A percentile compares a stretch with the other conserved stretches of the same genome.
These are phyloP conservation scores for Echinarachnius parma DNA, from an alignment of 53 echinoderm and acorn worm genomes.

Conservation along the genomic window DNA sequence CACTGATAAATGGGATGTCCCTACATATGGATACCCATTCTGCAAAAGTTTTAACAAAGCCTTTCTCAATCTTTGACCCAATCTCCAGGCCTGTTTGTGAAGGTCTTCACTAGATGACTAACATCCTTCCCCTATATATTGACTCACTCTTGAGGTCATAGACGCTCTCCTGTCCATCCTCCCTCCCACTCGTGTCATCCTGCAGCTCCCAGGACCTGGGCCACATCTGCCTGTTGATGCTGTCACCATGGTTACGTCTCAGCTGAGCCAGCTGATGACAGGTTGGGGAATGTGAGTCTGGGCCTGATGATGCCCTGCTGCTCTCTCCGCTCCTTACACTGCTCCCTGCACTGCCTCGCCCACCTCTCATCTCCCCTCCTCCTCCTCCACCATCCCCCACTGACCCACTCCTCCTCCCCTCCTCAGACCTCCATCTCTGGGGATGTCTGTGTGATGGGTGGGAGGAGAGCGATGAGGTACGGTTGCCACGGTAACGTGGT, in stretches of 20 bases:
- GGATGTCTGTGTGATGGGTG: neutral
- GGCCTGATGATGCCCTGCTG: conserved; percentile 23
- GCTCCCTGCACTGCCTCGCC: too few relatives aligned
- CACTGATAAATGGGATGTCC: too few relatives aligned
- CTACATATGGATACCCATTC: too few relatives aligned
- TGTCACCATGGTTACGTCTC: conserved; percentile 56
- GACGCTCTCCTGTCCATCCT: conserved; percentile 31
- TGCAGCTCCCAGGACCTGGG: conserved; percentile 69
- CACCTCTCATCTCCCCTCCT: too few relatives aligned
- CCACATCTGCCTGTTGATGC: conserved; percentile 54
- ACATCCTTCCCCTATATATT: too few relatives aligned
- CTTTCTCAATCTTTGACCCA: too few relatives aligned
- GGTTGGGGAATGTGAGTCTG: conserved; percentile 18
- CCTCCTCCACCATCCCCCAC: conserved; percentile 1
- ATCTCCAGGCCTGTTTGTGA: too few relatives aligned
- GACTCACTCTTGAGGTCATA: conserved; percentile 61
- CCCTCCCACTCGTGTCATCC: neutral
- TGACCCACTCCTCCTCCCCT: neutral
- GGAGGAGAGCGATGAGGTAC: conserved; percentile 5
- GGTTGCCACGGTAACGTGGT: neutral
- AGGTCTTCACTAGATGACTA: too few relatives aligned
- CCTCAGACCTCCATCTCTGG: neutral
- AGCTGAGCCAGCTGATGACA: conserved; percentile 55
- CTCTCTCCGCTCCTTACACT: too few relatives aligned
- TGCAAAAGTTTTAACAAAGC: too few relatives aligned